Percentiles rank a stretch among this genome's conserved stretches.
phyloP scores from a whole-genome alignment of 2,888 invertebrate species.

The Chrysodeixis includens region DNA sequence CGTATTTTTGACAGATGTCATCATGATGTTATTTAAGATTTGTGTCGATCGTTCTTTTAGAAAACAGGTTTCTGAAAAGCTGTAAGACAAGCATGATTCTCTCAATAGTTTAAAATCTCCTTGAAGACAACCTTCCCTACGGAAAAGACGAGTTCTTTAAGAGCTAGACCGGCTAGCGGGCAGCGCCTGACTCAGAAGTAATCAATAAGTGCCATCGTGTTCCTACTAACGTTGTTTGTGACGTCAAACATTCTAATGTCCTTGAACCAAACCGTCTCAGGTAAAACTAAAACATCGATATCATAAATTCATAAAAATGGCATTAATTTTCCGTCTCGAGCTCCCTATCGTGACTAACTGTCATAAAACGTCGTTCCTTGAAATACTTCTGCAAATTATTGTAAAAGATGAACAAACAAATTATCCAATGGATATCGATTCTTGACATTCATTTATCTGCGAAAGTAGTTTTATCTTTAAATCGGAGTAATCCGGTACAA shows the following conservation, averaged over 20 bases:
- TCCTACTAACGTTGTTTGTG: conserved; percentile 15
- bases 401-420: background rate
- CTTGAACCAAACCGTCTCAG: conserved; percentile 25
- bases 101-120: no score
- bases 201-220: conserved; percentile 29
- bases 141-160: conserved; percentile 2
- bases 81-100: no score
- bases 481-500: background rate
- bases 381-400: background rate
- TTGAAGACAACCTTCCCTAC: background rate
- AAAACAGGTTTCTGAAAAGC: no score
- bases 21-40: no score
- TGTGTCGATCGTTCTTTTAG: no score
- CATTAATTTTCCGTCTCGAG: background rate
- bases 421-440: conserved; percentile 1
- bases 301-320: background rate
- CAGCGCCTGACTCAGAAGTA: background rate
- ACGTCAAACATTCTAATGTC: conserved; percentile 33
- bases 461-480: background rate
- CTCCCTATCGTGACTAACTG: background rate
- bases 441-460: background rate
- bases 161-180: background rate
- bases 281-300: background rate
- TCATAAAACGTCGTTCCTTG: background rate
- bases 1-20: no score